Evolutionary conservation across 1,140 invertebrate genomes (phyloP), one percentile per base, ranked within the genome.

Genomic region (Orchesella cincta): DNA sequence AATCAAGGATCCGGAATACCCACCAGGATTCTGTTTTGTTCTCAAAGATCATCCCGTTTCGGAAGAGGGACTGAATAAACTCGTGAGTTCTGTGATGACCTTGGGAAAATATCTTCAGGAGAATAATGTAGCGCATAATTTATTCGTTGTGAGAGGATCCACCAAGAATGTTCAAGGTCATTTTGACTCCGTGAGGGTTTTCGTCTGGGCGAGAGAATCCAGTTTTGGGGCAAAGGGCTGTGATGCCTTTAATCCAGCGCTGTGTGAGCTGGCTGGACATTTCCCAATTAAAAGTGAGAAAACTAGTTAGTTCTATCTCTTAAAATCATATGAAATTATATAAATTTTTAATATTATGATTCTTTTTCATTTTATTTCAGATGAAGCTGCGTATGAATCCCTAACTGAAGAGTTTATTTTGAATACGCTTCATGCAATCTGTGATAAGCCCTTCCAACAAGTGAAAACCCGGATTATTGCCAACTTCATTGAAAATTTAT

Each of bases 251-350:
- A 88, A 88, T 85, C 86, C 90, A 39, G 91, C 90, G 23, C 85
- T 88, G 1, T 90, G 88, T 83, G 91, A 93, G 85, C 83, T 92
- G 0, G 90, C 89, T 83, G 91, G 91, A 23, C 91, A 91, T 85
- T 87, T 93, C 76, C 84, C 87, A 23, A 85, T 91, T 20, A 89
- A 86, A 86, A 86, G 90, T 91, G 86, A 88, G 86, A 85, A 78
- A 81, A 79, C 62, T 23, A 64, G 74, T 51, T 64, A 80, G 52
- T 52, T 76, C n/a, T n/a, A n/a, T n/a, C n/a, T n/a, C n/a, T n/a
- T n/a, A n/a, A n/a, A n/a, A 71, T 74, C 2, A 79, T 78, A n/a
- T 64, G 71, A 73, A 54, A 73, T 71, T 79, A 18, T 72, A 73
- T 71, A 71, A 28, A 29, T 36, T 71, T 76, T 73, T 72, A 51